Percentiles rank a stretch among this genome's conserved stretches.
Evolutionary conservation across 2,113 vertebrate genomes (phyloP).

Genomic region (Ptychochromis oligacanthus): DNA sequence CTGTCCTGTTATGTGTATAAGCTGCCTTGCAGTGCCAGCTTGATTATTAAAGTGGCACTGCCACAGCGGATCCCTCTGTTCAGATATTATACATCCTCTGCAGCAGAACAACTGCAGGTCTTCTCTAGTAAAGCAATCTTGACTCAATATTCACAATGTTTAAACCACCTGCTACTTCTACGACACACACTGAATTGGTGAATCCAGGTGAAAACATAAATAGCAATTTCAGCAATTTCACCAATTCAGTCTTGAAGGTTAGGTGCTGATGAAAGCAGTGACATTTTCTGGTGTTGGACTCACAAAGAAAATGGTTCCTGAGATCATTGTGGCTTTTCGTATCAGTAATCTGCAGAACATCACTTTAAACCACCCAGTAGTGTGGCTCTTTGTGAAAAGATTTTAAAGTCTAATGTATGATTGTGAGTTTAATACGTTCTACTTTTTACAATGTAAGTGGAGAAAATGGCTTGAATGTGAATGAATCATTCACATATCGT

Average conservation of each 20-base stretch:
- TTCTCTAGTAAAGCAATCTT: constrained; percentile 24
- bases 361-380: background rate
- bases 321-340: constrained; percentile 5
- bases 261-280: constrained; percentile 15
- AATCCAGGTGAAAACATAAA: constrained; percentile 43
- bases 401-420: constrained; percentile 3
- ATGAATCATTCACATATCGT: too few relatives aligned
- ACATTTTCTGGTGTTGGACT: constrained; percentile 1
- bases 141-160: constrained; percentile 16
- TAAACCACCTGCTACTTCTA: constrained; percentile 26
- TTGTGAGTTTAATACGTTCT: background rate
- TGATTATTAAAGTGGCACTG: constrained; percentile 37
- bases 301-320: background rate
- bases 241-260: background rate
- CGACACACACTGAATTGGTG: constrained; percentile 10
- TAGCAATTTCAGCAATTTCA: constrained; percentile 21
- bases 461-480: background rate
- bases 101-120: background rate
- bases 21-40: constrained; percentile 24
- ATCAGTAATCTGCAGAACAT: background rate
- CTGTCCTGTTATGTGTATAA: constrained; percentile 10
- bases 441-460: background rate
- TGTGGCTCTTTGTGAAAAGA: constrained; percentile 4
- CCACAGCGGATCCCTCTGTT: constrained; percentile 18
- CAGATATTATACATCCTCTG: background rate